Base-by-base conservation (phyloP, 1,140 invertebrate species). In the Brachionus rotundiformis region DNA sequence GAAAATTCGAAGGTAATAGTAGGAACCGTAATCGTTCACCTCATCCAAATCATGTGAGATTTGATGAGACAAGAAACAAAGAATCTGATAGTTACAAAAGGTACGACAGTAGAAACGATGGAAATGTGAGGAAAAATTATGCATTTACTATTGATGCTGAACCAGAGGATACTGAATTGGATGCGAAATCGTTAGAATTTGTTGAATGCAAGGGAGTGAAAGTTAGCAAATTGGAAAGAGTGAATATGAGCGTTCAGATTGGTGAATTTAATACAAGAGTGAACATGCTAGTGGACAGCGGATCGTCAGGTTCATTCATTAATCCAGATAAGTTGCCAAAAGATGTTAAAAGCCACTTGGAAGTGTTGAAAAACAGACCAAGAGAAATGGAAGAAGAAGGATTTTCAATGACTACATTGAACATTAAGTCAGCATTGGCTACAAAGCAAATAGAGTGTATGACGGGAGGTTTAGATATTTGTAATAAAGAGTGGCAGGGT, bases 251-350 rank as follows among this genome's bases (percentile, higher is more conserved):
- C 23, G 59, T 63, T 63, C 23, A 63, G 27, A 25, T 29, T 29
- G 59, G 59, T 31, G 59, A 63, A 29, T 29, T 25, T 63, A 29
- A 29, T 25, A 63, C 59, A 63, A 63, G 27, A 29, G 27, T 63
- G 27, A 25, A 31, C 23, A 63, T 63, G 59, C 59, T 63, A 31
- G 59, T 63, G 23, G 59, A 63, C 59, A 63, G 59, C n/a, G 59
- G 59, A 29, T 63, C 59, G 27, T 63, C 59, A 63, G 59, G 59
- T 29, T 63, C 59, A 63, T 63, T 63, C 27, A 63, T 63, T 63
- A 63, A 63, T 31, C 59, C 59, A 63, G 27, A 25, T 29, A 63
- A 63, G 27, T 31, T 63, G 23, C 59, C 59, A 63, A 63, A 25
- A 63, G 27, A 63, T 63, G 23, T 63, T 49, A 49, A 49, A 49